phyloP scores from a whole-genome alignment of 2,888 invertebrate species.

The Macaria liturata region DNA sequence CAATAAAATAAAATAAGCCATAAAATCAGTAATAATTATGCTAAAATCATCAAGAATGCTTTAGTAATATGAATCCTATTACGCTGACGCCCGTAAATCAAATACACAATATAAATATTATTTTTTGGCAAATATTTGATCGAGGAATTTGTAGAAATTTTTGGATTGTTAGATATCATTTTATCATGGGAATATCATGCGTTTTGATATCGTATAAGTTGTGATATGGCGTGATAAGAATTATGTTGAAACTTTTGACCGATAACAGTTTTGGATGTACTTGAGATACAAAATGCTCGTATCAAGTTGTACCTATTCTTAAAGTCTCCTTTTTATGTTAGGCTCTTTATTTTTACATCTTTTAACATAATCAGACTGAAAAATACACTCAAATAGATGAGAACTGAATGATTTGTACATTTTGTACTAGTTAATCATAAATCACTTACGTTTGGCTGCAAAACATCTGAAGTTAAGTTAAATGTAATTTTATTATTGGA shows the following conservation, averaged over 20 bases:
- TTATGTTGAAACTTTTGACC: conserved; percentile 44
- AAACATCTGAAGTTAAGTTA: too few relatives aligned
- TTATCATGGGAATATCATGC: conserved; percentile 43
- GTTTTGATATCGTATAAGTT: conserved; percentile 23
- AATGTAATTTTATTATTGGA: too few relatives aligned
- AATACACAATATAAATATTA: conserved; percentile 11
- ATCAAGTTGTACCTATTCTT: too few relatives aligned
- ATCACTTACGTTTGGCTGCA: too few relatives aligned
- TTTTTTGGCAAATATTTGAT: conserved; percentile 32
- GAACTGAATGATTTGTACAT: too few relatives aligned
- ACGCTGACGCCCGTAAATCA: conserved; percentile 28
- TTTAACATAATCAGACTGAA: too few relatives aligned
- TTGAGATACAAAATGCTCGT: conserved; percentile 2
- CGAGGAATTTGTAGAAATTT: conserved; percentile 20
- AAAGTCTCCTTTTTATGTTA: too few relatives aligned
- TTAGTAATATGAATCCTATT: conserved; percentile 19
- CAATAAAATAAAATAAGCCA: conserved; percentile 30
- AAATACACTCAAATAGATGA: too few relatives aligned
- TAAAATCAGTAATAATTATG: conserved; percentile 30
- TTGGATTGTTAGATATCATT: conserved; percentile 33
- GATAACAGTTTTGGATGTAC: conserved; percentile 36
- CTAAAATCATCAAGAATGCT: conserved; percentile 16
- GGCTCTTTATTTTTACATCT: too few relatives aligned
- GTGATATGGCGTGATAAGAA: conserved; percentile 34
- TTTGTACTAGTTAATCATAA: too few relatives aligned